A percentile compares a stretch with the other conserved stretches of the same genome.
These are phyloP conservation scores for Trichosurus vulpecula DNA, from an alignment of 2,797 vertebrate species.

Conservation along the genomic window DNA sequence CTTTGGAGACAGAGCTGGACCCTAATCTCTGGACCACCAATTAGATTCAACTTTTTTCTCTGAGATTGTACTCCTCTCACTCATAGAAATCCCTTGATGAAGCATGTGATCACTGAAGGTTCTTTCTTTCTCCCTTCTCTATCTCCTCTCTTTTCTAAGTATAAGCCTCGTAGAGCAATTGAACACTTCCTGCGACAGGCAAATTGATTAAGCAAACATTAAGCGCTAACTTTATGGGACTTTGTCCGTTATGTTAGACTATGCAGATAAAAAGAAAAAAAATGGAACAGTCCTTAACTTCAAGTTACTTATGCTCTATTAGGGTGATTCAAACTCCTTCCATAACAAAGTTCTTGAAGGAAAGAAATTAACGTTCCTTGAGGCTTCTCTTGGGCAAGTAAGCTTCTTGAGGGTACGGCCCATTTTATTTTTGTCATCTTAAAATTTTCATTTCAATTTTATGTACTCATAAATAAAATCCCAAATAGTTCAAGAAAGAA, in stretches of 20 bases:
- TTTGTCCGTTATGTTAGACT: neutral
- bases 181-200: neutral
- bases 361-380: neutral
- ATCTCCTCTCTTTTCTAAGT: neutral
- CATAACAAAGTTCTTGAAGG: neutral
- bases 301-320: neutral
- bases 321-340: neutral
- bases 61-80: neutral
- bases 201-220: conserved; percentile 27
- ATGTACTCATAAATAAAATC: neutral
- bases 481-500: neutral
- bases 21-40: neutral
- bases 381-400: neutral
- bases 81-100: neutral
- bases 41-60: neutral
- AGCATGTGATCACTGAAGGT: neutral
- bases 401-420: neutral
- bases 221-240: neutral
- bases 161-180: neutral
- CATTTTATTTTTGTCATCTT: neutral
- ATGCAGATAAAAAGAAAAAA: neutral
- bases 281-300: neutral
- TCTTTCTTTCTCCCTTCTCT: neutral
- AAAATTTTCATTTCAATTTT: neutral
- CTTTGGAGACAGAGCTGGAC: neutral